These are phyloP conservation scores for Trichoplax adhaerens DNA, from an alignment of 37 sponge, comb jelly and placozoan species.

Conservation along the genomic window DNA sequence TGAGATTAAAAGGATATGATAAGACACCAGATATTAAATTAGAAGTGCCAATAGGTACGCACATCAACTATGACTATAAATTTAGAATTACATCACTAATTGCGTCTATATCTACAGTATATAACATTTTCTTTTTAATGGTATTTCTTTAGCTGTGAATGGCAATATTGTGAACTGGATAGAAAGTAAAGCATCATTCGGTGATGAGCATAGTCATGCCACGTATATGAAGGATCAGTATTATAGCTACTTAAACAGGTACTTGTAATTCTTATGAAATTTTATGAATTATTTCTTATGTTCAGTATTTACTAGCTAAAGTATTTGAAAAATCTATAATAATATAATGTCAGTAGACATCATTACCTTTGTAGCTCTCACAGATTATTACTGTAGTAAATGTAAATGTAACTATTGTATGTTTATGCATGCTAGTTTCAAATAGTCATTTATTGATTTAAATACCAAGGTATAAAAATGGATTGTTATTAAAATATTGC, in stretches of 20 bases:
- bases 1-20: slow-evolving; percentile 54
- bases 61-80: background rate
- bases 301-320: no score
- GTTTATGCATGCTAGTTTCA: background rate
- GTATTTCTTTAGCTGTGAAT: slow-evolving; percentile 20
- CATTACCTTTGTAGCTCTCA: no score
- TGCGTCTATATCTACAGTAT: no score
- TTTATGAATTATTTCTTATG: no score
- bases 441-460: background rate
- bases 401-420: background rate
- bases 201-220: slow-evolving; percentile 40
- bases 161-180: slow-evolving; percentile 59
- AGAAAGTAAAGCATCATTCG: slow-evolving; percentile 87
- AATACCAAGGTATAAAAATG: background rate
- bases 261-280: background rate
- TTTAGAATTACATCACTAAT: background rate
- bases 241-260: slow-evolving; percentile 78
- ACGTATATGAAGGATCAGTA: slow-evolving; percentile 63
- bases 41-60: slow-evolving; percentile 40
- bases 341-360: no score
- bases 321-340: no score
- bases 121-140: background rate
- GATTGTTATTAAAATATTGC: background rate
- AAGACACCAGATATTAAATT: slow-evolving; percentile 80
- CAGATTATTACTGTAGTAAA: background rate